phyloP scores from a whole-genome alignment of 1,140 invertebrate species.

The Tenebrio molitor region DNA sequence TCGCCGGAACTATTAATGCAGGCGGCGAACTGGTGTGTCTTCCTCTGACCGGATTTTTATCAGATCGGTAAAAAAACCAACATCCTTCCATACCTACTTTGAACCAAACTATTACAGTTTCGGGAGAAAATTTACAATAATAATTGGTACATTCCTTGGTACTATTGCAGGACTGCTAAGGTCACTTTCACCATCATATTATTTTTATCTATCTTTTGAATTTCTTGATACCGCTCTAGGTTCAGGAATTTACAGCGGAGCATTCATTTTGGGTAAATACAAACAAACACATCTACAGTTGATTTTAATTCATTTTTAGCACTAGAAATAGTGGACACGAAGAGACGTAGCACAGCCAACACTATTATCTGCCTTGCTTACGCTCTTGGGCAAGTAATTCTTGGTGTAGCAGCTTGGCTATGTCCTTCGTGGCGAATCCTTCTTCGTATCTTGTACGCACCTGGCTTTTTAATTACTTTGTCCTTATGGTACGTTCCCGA shows the following conservation, averaged over 20 bases:
- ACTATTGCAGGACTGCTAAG: constrained; percentile 2
- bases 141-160: not conserved
- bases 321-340: constrained; percentile 82
- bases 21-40: constrained; percentile 77
- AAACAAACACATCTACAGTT: not conserved
- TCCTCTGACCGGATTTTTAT: constrained; percentile 75
- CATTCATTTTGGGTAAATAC: not conserved
- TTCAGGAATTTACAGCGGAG: not conserved
- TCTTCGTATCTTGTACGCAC: constrained; percentile 77
- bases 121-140: not conserved
- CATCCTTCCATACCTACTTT: too few species aligned
- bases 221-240: constrained; percentile 2
- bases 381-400: constrained; percentile 78
- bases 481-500: constrained; percentile 75
- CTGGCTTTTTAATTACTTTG: constrained; percentile 74
- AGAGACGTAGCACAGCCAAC: constrained; percentile 79
- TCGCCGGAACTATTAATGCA: constrained; percentile 80
- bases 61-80: constrained; percentile 76
- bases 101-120: too few species aligned
- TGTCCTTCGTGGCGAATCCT: constrained; percentile 79
- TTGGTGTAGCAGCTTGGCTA: constrained; percentile 78
- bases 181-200: not conserved
- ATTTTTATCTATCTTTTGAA: not conserved
- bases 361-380: constrained; percentile 78
- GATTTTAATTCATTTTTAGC: constrained; percentile 69